These are phyloP conservation scores for Halcyon malimbica DNA, from an alignment of 2,113 vertebrate species.

Conservation along the genomic window DNA sequence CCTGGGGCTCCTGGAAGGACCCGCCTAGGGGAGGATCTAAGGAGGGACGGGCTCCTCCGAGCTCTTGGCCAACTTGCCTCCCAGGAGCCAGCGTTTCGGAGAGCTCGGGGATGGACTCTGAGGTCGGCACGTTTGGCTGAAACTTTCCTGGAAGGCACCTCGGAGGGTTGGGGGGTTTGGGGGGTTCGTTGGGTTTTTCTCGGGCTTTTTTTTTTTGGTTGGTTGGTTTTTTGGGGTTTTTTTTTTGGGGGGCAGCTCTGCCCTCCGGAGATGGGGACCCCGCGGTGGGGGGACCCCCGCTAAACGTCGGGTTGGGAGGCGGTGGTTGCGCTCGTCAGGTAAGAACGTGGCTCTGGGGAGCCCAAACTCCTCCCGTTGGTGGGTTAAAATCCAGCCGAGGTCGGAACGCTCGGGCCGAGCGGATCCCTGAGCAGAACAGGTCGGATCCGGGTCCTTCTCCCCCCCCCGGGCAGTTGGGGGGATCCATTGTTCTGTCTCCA, in stretches of 20 bases:
- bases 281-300: not conserved
- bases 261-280: not conserved
- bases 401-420: not conserved
- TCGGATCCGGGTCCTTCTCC: not conserved
- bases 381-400: accelerated
- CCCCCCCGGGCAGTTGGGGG: not conserved
- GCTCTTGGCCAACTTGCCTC: not conserved
- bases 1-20: not conserved
- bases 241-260: not conserved
- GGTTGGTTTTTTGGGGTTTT: no score
- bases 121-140: not conserved
- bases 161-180: no score
- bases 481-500: not conserved
- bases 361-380: accelerated
- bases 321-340: not conserved
- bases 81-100: not conserved
- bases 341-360: not conserved
- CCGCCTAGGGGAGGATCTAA: slow-evolving; percentile 45
- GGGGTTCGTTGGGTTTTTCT: no score
- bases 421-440: not conserved
- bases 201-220: no score
- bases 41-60: not conserved
- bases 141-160: not conserved
- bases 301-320: not conserved
- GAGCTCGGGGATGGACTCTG: not conserved